Conservation (phyloP, 2,888 invertebrate genomes). For the Lamellibrachia columna region DNA sequence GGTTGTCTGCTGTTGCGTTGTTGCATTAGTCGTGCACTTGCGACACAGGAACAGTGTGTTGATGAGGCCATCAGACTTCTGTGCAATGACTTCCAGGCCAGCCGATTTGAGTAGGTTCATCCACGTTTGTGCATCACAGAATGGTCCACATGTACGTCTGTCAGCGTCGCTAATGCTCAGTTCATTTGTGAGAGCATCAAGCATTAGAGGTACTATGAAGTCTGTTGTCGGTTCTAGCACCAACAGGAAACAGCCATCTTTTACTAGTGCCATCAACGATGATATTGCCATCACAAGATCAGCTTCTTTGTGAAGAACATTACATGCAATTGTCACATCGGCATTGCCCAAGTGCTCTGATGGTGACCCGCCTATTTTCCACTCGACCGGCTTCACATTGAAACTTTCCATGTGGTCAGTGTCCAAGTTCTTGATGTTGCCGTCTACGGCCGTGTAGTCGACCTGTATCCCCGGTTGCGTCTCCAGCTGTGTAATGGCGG, state of each 20-base stretch:
- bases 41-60: conserved; percentile 73
- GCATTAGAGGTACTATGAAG: conserved; percentile 49
- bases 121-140: conserved; percentile 45
- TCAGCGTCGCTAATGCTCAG: conserved; percentile 38
- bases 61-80: conserved; percentile 74
- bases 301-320: conserved; percentile 50
- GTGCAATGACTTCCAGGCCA: conserved; percentile 72
- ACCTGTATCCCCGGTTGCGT: conserved; percentile 76
- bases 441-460: conserved; percentile 72
- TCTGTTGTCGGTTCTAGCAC: conserved; percentile 65
- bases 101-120: conserved; percentile 48
- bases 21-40: conserved; percentile 58
- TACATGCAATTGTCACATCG: conserved; percentile 57
- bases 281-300: conserved; percentile 45
- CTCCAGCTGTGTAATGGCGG: conserved; percentile 64
- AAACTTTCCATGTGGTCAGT: conserved; percentile 69
- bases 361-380: conserved; percentile 72
- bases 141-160: conserved; percentile 44
- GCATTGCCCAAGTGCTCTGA: conserved; percentile 36
- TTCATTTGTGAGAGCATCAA: conserved; percentile 49
- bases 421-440: conserved; percentile 67
- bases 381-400: conserved; percentile 73
- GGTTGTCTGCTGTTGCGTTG: conserved; percentile 22
- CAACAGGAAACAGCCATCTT: conserved; percentile 69
- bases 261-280: conserved; percentile 70